phyloP scores from a whole-genome alignment of 2,113 vertebrate genomes.

The Amphilophus citrinellus region DNA sequence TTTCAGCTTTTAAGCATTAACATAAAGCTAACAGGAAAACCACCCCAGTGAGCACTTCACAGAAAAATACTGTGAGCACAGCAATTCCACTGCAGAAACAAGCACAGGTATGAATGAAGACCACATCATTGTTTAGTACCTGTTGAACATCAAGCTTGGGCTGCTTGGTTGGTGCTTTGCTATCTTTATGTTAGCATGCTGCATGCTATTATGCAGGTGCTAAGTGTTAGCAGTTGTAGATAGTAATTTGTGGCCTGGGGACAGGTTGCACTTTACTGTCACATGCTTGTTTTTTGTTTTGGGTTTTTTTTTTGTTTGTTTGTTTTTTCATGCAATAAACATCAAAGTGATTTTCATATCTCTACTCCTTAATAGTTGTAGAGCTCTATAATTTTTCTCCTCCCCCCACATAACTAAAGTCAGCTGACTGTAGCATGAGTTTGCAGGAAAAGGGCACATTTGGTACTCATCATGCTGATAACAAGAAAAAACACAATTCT shows the following conservation, averaged over 20 bases:
- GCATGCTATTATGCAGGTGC: neutral
- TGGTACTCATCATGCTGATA: neutral
- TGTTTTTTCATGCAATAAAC: neutral
- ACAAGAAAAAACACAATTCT: neutral
- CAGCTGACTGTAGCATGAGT: neutral
- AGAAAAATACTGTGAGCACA: no score
- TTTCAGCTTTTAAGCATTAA: neutral
- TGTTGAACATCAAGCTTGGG: no score
- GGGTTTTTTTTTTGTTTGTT: no score
- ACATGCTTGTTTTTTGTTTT: neutral
- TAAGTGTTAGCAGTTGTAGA: neutral
- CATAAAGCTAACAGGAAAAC: neutral
- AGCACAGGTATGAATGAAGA: no score
- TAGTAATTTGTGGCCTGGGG: neutral
- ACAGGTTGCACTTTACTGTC: neutral
- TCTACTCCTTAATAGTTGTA: neutral
- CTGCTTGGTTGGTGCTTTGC: neutral
- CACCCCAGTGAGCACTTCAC: no score
- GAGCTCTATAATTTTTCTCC: neutral
- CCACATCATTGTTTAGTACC: no score
- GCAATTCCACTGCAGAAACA: no score
- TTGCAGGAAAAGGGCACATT: neutral
- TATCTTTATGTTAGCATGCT: neutral
- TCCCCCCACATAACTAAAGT: neutral
- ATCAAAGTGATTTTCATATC: neutral